Percentiles rank a stretch among this genome's conserved stretches.
Evolutionary conservation across 1,140 invertebrate species (phyloP).

Genomic region (Drosophila micromelanica): DNA sequence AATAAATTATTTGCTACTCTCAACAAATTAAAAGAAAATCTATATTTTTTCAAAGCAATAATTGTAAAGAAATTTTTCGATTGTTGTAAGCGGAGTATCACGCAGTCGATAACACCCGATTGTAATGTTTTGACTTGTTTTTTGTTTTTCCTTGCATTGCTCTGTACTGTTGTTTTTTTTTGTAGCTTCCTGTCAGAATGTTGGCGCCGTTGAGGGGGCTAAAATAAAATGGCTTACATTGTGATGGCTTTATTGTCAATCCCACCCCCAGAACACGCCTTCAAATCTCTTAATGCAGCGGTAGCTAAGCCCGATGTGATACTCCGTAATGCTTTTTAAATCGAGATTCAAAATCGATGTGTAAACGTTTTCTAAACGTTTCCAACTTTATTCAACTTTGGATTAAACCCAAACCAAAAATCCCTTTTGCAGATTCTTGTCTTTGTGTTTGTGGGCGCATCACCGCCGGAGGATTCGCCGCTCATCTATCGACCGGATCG

Average conservation of each 20-base stretch:
- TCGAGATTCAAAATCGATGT: background rate
- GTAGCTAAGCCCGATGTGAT: background rate
- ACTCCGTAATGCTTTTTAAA: background rate
- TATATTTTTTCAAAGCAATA: too few species aligned
- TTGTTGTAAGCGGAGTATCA: too few species aligned
- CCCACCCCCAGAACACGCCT: background rate
- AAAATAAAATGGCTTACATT: slow-evolving; percentile 53
- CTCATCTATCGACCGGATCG: slow-evolving; percentile 97
- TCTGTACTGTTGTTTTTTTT: background rate
- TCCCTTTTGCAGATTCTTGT: slow-evolving; percentile 91
- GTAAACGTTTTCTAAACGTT: too few species aligned
- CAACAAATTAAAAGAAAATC: too few species aligned
- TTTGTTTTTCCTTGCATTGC: background rate
- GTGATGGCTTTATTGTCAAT: slow-evolving; percentile 69
- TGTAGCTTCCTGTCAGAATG: slow-evolving; percentile 20
- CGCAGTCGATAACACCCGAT: too few species aligned
- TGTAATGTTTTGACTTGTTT: background rate
- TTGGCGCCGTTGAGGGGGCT: slow-evolving; percentile 25
- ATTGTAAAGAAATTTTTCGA: too few species aligned
- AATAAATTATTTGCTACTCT: too few species aligned
- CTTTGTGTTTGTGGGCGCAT: slow-evolving; percentile 94
- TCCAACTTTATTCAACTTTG: background rate
- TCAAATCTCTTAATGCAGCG: background rate
- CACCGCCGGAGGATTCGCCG: slow-evolving; percentile 92
- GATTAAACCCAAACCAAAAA: background rate